Percentiles rank a stretch among this genome's conserved stretches.
phyloP scores from a whole-genome alignment of 2,888 invertebrate species.

The Gerris lacustris region DNA sequence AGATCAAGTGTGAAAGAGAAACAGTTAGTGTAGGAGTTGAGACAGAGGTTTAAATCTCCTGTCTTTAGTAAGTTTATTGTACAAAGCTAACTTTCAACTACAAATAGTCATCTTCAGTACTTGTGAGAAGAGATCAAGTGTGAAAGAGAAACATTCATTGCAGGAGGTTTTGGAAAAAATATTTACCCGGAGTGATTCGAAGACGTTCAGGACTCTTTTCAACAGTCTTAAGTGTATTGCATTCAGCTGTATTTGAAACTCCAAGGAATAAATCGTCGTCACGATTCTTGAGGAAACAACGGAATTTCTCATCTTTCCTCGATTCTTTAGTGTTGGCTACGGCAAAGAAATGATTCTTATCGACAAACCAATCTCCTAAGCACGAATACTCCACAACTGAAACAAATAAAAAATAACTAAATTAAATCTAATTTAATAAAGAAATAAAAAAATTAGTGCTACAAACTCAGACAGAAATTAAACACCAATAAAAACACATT shows the following conservation, averaged over 20 bases:
- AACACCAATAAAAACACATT: no score
- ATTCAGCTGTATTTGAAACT: conserved; percentile 86
- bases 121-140: no score
- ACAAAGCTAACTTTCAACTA: no score
- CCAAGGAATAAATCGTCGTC: conserved; percentile 87
- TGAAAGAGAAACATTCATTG: no score
- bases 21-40: no score
- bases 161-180: neutral
- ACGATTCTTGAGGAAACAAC: conserved; percentile 86
- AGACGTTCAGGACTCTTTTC: conserved; percentile 87
- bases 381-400: conserved; percentile 80
- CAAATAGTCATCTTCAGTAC: no score
- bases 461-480: neutral
- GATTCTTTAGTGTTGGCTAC: conserved; percentile 95
- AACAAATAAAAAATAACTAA: conserved; percentile 23
- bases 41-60: no score
- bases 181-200: conserved; percentile 64
- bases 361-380: conserved; percentile 88
- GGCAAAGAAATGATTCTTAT: conserved; percentile 91
- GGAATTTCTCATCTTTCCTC: conserved; percentile 83
- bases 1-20: no score
- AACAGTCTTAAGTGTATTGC: conserved; percentile 80
- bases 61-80: no score
- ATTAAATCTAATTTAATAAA: conserved; percentile 4
- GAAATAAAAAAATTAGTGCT: neutral